Percentiles rank a stretch among this genome's conserved stretches.
Evolutionary conservation across 2,888 invertebrate genomes (phyloP).

Genomic region (Eristalis intricaria): DNA sequence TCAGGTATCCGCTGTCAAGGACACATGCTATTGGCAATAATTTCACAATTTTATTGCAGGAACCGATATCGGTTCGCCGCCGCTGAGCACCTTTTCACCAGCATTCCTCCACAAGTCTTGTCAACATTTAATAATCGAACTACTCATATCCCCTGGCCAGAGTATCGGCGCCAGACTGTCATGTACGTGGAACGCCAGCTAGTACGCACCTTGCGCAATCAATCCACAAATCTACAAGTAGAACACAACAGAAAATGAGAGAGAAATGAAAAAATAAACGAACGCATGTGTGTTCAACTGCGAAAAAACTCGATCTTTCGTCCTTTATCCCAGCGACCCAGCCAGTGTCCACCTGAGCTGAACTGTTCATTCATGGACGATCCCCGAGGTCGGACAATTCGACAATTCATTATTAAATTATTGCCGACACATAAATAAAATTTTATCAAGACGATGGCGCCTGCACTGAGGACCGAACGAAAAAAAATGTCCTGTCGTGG

Average conservation of each 20-base stretch:
- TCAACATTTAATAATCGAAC: not conserved
- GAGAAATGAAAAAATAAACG: not conserved
- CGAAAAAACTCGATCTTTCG: slow-evolving; percentile 34
- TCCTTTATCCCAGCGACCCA: not conserved
- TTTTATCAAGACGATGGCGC: slow-evolving; percentile 69
- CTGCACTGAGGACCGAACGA: slow-evolving; percentile 19
- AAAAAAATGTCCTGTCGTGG: slow-evolving; percentile 55
- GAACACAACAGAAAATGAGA: slow-evolving; percentile 9
- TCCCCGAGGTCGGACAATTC: slow-evolving; percentile 34
- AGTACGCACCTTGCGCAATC: slow-evolving; percentile 35
- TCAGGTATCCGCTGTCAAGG: slow-evolving; percentile 41
- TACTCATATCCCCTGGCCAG: not conserved
- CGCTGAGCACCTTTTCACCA: not conserved
- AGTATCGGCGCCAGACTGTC: slow-evolving; percentile 22
- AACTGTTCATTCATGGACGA: slow-evolving; percentile 46
- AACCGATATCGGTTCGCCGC: slow-evolving; percentile 27
- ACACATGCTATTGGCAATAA: slow-evolving; percentile 55
- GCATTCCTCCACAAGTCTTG: not conserved
- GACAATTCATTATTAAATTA: slow-evolving; percentile 64
- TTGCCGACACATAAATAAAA: slow-evolving; percentile 69
- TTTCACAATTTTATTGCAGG: slow-evolving; percentile 54
- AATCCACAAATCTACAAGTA: slow-evolving; percentile 49
- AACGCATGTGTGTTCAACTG: slow-evolving; percentile 6
- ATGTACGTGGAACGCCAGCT: slow-evolving; percentile 16
- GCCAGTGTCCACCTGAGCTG: not conserved